These are phyloP conservation scores for Campaea margaritaria DNA, from an alignment of 2,888 invertebrate genomes.

Conservation along the genomic window DNA sequence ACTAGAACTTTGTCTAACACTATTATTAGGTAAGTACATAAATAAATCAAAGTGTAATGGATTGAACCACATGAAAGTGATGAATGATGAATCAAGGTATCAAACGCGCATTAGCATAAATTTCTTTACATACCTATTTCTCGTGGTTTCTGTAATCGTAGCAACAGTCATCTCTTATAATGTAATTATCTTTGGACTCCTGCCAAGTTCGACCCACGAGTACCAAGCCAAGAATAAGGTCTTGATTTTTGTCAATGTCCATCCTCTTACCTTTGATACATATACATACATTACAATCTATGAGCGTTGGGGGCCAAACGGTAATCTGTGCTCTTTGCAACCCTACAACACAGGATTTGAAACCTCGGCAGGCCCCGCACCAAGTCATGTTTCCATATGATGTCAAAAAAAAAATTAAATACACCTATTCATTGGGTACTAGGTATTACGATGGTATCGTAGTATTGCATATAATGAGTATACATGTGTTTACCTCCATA, in stretches of 20 bases:
- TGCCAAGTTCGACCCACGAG: constrained; percentile 37
- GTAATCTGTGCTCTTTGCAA: too few species aligned
- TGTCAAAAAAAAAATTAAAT: too few species aligned
- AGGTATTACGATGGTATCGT: too few species aligned
- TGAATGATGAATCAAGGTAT: not conserved
- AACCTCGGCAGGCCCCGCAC: too few species aligned
- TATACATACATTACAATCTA: not conserved
- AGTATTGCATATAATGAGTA: too few species aligned
- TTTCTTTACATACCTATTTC: not conserved
- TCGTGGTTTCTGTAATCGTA: not conserved
- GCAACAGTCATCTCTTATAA: constrained; percentile 26
- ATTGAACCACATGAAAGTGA: not conserved
- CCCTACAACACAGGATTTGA: too few species aligned
- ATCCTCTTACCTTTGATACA: constrained; percentile 1
- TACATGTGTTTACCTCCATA: constrained; percentile 3
- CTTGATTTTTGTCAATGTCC: constrained; percentile 33
- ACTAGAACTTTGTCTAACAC: constrained; percentile 3
- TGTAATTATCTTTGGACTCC: constrained; percentile 43
- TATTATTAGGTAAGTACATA: not conserved
- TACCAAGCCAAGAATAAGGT: constrained; percentile 43
- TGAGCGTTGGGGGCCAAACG: too few species aligned
- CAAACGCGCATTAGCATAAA: constrained; percentile 1
- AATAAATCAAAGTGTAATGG: too few species aligned
- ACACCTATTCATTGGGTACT: too few species aligned
- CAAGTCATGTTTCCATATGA: too few species aligned